Conservation (phyloP, 2,113 vertebrate species). For the Alethe castanea region DNA sequence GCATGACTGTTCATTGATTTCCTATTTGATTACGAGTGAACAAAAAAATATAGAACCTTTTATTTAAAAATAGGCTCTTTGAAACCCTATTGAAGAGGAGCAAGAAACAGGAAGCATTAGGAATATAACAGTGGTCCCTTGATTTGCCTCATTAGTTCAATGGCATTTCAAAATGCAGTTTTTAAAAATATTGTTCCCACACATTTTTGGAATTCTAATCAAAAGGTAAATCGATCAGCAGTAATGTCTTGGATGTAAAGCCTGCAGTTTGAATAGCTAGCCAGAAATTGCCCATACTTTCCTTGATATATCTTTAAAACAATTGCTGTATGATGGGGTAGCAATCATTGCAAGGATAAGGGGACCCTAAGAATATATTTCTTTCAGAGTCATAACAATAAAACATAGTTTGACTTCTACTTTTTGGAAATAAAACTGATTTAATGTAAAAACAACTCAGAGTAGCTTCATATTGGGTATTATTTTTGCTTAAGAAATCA, state of each 20-base stretch:
- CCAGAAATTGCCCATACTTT: slow-evolving; percentile 44
- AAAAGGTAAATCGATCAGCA: slow-evolving; percentile 23
- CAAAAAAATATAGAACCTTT: background rate
- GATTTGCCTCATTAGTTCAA: slow-evolving; percentile 41
- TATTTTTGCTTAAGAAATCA: slow-evolving; percentile 63
- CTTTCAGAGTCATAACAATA: slow-evolving; percentile 54
- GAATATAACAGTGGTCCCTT: background rate
- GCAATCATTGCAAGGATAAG: slow-evolving; percentile 34
- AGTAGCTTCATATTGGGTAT: slow-evolving; percentile 34
- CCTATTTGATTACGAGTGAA: slow-evolving; percentile 26
- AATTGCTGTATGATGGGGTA: slow-evolving; percentile 44
- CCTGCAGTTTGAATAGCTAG: slow-evolving; percentile 28
- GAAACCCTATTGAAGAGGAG: background rate
- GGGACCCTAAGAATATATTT: slow-evolving; percentile 37
- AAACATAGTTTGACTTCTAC: slow-evolving; percentile 16
- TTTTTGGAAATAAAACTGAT: slow-evolving; percentile 58
- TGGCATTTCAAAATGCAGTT: slow-evolving; percentile 23
- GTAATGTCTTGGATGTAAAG: background rate
- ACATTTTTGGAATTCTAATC: slow-evolving; percentile 47
- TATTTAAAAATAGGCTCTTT: background rate
- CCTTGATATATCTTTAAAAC: slow-evolving; percentile 54
- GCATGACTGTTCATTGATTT: slow-evolving; percentile 24
- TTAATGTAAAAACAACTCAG: slow-evolving; percentile 25
- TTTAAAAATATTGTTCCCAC: slow-evolving; percentile 40
- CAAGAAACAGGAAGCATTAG: background rate